Evolutionary conservation across 64 coral and sea anemone genomes (phyloP).

Genomic region (Stichodactyla helianthus): DNA sequence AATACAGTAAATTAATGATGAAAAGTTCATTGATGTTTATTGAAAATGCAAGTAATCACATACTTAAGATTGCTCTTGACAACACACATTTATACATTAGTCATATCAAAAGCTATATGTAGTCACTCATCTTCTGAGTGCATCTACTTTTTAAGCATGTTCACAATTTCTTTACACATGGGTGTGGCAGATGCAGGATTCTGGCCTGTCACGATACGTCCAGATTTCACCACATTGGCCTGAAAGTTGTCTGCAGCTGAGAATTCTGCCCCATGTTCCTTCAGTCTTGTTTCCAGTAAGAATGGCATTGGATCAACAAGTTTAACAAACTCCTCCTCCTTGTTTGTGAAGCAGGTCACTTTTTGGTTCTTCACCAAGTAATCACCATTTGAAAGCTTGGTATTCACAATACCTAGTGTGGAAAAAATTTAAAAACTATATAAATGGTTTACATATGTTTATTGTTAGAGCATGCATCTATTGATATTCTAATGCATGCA

Average conservation of each 20-base stretch:
- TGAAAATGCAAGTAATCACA: no score
- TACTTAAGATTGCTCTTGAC: no score
- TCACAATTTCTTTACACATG: conserved; percentile 69
- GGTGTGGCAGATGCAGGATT: conserved; percentile 91
- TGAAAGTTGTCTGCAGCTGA: conserved; percentile 25
- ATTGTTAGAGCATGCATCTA: no score
- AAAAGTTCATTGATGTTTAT: no score
- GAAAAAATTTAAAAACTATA: not conserved
- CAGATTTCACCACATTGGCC: conserved; percentile 46
- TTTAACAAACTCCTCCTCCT: conserved; percentile 64
- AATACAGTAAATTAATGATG: no score
- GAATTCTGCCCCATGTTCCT: conserved; percentile 76
- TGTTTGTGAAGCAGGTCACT: conserved; percentile 83
- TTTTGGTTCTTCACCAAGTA: conserved; percentile 80
- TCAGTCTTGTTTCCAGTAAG: conserved; percentile 70
- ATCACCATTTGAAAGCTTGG: conserved; percentile 88
- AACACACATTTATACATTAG: no score
- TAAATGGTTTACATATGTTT: not conserved
- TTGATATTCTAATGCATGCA: no score
- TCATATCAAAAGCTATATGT: no score
- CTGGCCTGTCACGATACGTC: conserved; percentile 72
- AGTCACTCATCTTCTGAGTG: not conserved
- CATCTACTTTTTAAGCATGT: conserved; percentile 43
- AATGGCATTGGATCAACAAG: conserved; percentile 76
- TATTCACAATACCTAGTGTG: conserved; percentile 72